Percentiles rank a stretch among this genome's conserved stretches.
These are phyloP conservation scores for Chydorus sphaericus DNA, from an alignment of 2,888 invertebrate genomes.

Conservation along the genomic window DNA sequence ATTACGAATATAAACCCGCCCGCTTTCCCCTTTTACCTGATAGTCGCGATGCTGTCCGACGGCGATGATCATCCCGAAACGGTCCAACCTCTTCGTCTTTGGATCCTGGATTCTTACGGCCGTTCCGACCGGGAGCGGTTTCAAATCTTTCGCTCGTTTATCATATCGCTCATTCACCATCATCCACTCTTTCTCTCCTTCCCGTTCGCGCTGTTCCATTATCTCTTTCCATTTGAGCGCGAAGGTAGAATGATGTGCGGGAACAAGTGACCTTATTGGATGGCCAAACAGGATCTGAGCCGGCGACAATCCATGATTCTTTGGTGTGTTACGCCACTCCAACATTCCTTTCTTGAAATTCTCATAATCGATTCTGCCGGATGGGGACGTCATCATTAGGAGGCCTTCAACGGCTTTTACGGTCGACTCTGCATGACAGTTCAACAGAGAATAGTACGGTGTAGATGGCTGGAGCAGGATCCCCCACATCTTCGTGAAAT, in stretches of 20 bases:
- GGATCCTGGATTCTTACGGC: too few relatives aligned
- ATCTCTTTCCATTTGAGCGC: not conserved
- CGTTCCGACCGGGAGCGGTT: too few relatives aligned
- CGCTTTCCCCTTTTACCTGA: too few relatives aligned
- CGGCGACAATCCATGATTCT: not conserved
- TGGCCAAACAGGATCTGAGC: constrained; percentile 6
- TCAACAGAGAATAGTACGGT: constrained; percentile 11
- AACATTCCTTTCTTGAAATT: not conserved
- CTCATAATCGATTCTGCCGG: not conserved
- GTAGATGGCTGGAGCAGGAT: not conserved
- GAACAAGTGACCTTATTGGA: constrained; percentile 1
- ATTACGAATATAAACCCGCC: too few relatives aligned
- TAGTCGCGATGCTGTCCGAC: too few relatives aligned
- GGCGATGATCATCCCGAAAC: too few relatives aligned
- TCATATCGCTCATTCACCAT: too few relatives aligned
- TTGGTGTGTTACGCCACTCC: constrained; percentile 10
- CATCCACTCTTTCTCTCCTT: too few relatives aligned
- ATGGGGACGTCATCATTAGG: not conserved
- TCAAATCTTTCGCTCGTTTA: too few relatives aligned
- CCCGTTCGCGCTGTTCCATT: too few relatives aligned
- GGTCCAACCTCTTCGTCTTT: too few relatives aligned
- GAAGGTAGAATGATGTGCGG: constrained; percentile 2
- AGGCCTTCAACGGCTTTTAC: constrained; percentile 5
- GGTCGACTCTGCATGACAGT: constrained; percentile 8
- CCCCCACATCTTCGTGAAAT: not conserved